phyloP scores from a whole-genome alignment of 2,888 invertebrate genomes.

The Apamea epomidion region DNA sequence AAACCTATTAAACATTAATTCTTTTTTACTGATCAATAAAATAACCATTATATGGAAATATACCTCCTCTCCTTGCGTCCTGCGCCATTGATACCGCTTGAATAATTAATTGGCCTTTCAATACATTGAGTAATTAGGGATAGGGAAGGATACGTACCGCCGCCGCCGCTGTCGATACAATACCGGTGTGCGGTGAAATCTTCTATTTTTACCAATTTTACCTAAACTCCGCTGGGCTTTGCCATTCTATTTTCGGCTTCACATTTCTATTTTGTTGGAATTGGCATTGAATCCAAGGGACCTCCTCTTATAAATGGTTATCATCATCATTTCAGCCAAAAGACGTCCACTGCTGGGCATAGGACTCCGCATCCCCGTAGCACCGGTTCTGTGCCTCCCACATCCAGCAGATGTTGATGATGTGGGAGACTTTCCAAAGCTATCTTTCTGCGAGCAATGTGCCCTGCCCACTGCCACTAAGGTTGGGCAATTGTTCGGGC shows the following conservation, averaged over 20 bases:
- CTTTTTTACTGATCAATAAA: conserved; percentile 37
- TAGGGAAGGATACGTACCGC: conserved; percentile 40
- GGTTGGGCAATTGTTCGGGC: neutral
- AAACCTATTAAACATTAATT: conserved; percentile 31
- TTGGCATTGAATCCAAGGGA: neutral
- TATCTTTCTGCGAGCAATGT: neutral
- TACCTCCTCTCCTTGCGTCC: conserved; percentile 8
- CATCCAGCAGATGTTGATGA: neutral
- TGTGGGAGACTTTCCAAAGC: neutral
- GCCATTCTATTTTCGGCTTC: conserved; percentile 6
- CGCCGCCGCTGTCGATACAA: neutral
- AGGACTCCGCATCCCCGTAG: neutral
- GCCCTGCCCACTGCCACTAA: neutral
- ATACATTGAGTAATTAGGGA: conserved; percentile 60
- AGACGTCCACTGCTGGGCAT: neutral
- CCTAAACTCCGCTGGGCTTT: neutral
- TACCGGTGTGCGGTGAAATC: conserved; percentile 6
- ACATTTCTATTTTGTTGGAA: conserved; percentile 18
- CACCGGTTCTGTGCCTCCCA: neutral
- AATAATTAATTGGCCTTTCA: conserved; percentile 60
- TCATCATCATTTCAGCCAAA: neutral
- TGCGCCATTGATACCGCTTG: conserved; percentile 46
- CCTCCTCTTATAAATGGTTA: neutral
- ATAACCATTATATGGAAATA: conserved; percentile 42
- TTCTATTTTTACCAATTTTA: conserved; percentile 16